phyloP scores from a whole-genome alignment of 2,797 vertebrate species.

The Pangasius sanitwongsei region DNA sequence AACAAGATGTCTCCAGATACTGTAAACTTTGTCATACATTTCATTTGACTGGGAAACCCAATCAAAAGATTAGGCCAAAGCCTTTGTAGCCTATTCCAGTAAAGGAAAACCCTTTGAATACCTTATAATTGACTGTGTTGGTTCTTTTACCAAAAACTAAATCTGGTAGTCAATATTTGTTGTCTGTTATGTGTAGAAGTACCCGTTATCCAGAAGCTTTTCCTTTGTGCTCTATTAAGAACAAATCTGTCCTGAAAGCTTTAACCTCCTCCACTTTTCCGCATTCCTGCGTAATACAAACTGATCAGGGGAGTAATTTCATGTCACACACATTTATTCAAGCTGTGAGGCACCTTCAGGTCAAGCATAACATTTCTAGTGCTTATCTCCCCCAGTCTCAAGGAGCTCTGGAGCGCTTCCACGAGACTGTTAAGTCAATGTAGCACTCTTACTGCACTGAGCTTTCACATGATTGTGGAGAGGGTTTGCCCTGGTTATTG shows the following conservation, averaged over 20 bases:
- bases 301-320: background rate
- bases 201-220: background rate
- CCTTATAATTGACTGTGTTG: background rate
- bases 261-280: background rate
- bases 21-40: background rate
- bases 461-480: no score
- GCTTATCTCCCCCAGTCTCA: background rate
- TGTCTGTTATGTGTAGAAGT: background rate
- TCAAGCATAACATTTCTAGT: slow-evolving; percentile 1
- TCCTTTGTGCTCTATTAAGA: background rate
- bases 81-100: background rate
- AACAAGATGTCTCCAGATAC: background rate
- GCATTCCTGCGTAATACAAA: background rate
- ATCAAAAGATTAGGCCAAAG: background rate
- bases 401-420: background rate
- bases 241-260: background rate
- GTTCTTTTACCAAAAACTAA: background rate
- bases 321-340: background rate
- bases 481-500: no score
- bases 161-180: background rate
- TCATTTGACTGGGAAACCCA: background rate
- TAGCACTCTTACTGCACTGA: no score
- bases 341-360: background rate
- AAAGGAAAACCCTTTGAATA: background rate
- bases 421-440: background rate